Base-by-base conservation (phyloP, 2,888 invertebrate genomes). In the Metellina segmentata region DNA sequence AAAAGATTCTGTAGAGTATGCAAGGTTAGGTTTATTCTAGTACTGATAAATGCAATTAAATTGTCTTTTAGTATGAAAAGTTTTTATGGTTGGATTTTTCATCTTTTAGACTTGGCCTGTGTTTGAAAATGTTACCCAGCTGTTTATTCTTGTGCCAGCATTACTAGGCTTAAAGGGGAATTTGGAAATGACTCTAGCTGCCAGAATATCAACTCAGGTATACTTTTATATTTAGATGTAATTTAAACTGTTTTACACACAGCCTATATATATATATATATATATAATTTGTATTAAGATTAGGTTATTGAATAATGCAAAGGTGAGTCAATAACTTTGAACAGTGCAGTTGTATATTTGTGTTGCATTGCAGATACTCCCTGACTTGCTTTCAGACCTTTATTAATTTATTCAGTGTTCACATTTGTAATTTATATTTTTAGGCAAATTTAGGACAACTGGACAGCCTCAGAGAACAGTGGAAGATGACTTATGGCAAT, bases 131-230 rank as follows among this genome's bases (percentile, higher is more conserved):
- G 92, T 93, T 20, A 90, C 89, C 9, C 93, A 93, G 52, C 85
- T 93, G n/a, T 91, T 93, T 90, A 90, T 89, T 90, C 78, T 93
- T 90, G 83, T 93, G 75, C 91, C 90, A 49, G 86, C 96, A 4
- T 94, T 96, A 81, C 94, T 96, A 19, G 96, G 96, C 0, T 94
- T 96, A 69, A 96, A 96, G 94, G 96, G 96, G n/a, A 96, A 96
- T 94, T 94, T 96, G 72, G 96, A 96, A 94, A 96, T 96, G 96
- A 96, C 96, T 7, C 94, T 96, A 83, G 96, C 96, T 19, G 96
- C 96, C 9, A 94, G 96, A 61, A 94, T 90, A 74, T 93, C 89
- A 19, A 93, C 93, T 48, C 91, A 92, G 81, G 93, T 90, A 82
- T 34, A 83, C 61, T 20, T 52, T 71, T 61, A 6, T 19, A 20